These are phyloP conservation scores for Ascaphus truei DNA, from an alignment of 2,113 vertebrate genomes.

Conservation along the genomic window DNA sequence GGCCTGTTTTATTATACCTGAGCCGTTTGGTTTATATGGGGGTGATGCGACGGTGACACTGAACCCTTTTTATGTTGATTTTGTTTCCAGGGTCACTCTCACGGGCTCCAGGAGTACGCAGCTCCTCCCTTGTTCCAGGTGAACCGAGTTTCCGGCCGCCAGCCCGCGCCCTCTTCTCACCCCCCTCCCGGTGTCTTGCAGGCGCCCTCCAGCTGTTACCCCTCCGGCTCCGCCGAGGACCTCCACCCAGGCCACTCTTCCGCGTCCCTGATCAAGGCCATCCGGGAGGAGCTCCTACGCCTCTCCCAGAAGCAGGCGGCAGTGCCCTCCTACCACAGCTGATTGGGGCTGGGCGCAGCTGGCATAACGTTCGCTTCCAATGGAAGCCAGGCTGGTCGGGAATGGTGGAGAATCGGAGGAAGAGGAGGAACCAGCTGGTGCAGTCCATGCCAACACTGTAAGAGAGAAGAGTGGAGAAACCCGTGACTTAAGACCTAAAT, in stretches of 20 bases:
- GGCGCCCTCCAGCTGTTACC: slow-evolving; percentile 69
- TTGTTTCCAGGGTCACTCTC: slow-evolving; percentile 63
- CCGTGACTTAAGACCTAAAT: neutral
- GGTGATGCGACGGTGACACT: too few species aligned
- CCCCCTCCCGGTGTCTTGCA: slow-evolving; percentile 62
- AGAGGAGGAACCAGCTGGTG: too few species aligned
- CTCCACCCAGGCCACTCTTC: slow-evolving; percentile 88
- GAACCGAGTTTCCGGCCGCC: slow-evolving; percentile 74
- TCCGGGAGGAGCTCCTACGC: slow-evolving; percentile 93
- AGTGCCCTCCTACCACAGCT: slow-evolving; percentile 87
- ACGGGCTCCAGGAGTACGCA: slow-evolving; percentile 75
- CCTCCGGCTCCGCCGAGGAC: slow-evolving; percentile 76
- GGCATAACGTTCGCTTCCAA: slow-evolving; percentile 64
- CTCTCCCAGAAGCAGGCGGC: slow-evolving; percentile 93
- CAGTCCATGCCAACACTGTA: neutral
- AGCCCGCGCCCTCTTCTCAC: slow-evolving; percentile 76
- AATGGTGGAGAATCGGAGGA: too few species aligned
- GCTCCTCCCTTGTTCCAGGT: slow-evolving; percentile 82
- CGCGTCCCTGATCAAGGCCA: slow-evolving; percentile 96
- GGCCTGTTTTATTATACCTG: too few species aligned
- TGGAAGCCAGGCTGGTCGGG: slow-evolving; percentile 63
- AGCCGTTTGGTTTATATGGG: too few species aligned
- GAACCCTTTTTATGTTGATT: too few species aligned
- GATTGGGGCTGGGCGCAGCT: slow-evolving; percentile 52
- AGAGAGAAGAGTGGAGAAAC: neutral